phyloP scores from a whole-genome alignment of 2,888 invertebrate species.

The Sceliomorpha sp. region DNA sequence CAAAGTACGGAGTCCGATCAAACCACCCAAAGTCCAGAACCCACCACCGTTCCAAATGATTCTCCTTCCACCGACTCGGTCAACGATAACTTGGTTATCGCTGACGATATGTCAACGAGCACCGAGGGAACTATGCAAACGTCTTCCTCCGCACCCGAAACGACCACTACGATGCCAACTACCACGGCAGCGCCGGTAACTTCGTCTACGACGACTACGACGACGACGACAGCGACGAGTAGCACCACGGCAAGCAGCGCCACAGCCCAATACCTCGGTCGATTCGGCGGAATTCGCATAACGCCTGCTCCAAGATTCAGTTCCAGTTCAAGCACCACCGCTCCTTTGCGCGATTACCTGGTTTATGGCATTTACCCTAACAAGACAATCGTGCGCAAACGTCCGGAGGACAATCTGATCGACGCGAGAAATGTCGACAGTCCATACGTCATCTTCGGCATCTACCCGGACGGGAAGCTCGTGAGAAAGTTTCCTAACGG shows the following conservation, averaged over 20 bases:
- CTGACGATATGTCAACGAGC: slow-evolving; percentile 37
- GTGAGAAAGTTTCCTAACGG: slow-evolving; percentile 91
- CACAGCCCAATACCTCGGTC: slow-evolving; percentile 63
- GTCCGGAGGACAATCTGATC: slow-evolving; percentile 85
- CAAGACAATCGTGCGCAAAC: slow-evolving; percentile 89
- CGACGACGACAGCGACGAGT: slow-evolving; percentile 77
- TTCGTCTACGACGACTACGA: slow-evolving; percentile 59
- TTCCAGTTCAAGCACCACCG: slow-evolving; percentile 66
- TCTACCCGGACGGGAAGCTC: slow-evolving; percentile 89
- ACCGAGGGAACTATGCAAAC: slow-evolving; percentile 11
- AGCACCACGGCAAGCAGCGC: slow-evolving; percentile 65
- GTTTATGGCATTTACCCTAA: slow-evolving; percentile 89
- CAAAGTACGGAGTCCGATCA: slow-evolving; percentile 17
- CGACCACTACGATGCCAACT: slow-evolving; percentile 42
- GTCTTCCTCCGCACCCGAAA: slow-evolving; percentile 4
- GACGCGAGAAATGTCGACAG: slow-evolving; percentile 86
- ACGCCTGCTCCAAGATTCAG: slow-evolving; percentile 73
- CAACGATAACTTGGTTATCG: slow-evolving; percentile 42
- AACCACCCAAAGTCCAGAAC: slow-evolving; percentile 17
- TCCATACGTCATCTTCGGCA: slow-evolving; percentile 88
- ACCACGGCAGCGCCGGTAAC: slow-evolving; percentile 57
- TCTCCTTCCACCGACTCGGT: slow-evolving; percentile 43
- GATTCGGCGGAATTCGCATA: slow-evolving; percentile 68
- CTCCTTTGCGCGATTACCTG: slow-evolving; percentile 85
- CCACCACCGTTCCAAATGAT: slow-evolving; percentile 39